Conservation (phyloP, 2,888 invertebrate genomes). For the Apamea crenata region DNA sequence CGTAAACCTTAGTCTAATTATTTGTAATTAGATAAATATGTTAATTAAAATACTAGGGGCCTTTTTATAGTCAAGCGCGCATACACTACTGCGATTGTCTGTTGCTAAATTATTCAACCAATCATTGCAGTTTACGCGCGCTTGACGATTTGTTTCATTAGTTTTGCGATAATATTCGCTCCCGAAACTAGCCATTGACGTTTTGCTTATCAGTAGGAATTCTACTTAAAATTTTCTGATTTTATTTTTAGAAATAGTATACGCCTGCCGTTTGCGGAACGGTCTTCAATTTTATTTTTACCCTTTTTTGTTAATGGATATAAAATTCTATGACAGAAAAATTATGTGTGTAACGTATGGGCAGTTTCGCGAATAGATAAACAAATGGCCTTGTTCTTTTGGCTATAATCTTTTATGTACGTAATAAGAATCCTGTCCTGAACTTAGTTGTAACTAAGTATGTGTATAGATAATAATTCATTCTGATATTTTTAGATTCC, state of each 20-base stretch:
- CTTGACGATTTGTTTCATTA: not conserved
- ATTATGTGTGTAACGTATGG: not conserved
- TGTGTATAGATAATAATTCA: not conserved
- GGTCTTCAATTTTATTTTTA: not conserved
- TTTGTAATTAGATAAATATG: not conserved
- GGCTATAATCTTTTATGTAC: not conserved
- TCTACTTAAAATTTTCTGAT: not conserved
- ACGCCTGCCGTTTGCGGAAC: not conserved
- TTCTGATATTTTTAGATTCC: slow-evolving; percentile 19
- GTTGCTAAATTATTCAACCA: not conserved
- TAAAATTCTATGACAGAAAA: not conserved
- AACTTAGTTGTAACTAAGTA: not conserved
- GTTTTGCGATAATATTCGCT: not conserved
- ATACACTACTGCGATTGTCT: not conserved
- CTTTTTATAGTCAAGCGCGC: not conserved
- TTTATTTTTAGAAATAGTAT: not conserved
- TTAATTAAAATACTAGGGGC: not conserved
- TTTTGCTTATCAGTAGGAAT: not conserved
- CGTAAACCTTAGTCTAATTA: not conserved
- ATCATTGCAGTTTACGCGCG: not conserved
- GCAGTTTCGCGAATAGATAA: not conserved
- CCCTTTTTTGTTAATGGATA: not conserved
- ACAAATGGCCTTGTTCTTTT: not conserved
- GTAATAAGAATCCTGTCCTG: not conserved
- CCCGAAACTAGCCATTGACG: not conserved